phyloP scores from a whole-genome alignment of 2,113 vertebrate species.

The Camelus bactrianus region DNA sequence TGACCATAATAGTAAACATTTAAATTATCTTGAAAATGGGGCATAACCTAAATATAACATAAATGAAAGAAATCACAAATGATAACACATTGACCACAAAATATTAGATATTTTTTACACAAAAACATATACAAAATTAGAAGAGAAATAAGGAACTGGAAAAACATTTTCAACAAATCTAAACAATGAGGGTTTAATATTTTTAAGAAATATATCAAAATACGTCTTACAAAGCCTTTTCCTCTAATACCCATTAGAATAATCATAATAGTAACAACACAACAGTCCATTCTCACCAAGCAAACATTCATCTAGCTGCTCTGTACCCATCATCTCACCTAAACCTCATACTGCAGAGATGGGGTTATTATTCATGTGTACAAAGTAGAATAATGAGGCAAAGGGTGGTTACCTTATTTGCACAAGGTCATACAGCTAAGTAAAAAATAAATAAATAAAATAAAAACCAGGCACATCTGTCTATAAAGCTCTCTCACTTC shows the following conservation, averaged over 20 bases:
- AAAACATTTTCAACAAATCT: background rate
- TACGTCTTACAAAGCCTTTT: background rate
- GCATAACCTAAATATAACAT: background rate
- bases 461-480: background rate
- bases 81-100: background rate
- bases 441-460: too few relatives aligned
- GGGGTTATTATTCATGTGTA: background rate
- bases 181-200: background rate
- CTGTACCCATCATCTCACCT: background rate
- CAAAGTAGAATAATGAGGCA: background rate
- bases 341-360: background rate
- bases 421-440: background rate
- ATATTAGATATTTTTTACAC: background rate
- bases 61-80: background rate
- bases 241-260: background rate
- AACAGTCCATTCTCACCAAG: background rate
- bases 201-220: background rate
- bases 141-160: background rate
- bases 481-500: background rate
- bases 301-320: background rate
- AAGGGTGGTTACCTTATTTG: background rate
- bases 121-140: background rate
- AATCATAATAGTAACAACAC: background rate
- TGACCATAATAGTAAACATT: background rate
- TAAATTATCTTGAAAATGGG: constrained; percentile 11